These are phyloP conservation scores for Lophura nycthemera DNA, from an alignment of 2,113 vertebrate species.

Conservation along the genomic window DNA sequence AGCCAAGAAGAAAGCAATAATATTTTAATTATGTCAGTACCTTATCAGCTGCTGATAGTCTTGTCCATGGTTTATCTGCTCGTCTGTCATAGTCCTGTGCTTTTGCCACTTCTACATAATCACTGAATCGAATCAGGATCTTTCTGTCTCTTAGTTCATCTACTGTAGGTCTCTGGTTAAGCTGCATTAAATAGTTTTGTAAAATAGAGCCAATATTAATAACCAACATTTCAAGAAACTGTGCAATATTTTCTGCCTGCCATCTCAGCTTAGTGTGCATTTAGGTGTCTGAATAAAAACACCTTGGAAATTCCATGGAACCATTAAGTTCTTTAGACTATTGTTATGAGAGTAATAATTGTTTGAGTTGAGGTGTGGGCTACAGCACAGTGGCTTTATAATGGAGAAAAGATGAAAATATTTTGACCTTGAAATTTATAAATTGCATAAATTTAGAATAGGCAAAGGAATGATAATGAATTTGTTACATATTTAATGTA, in stretches of 20 bases:
- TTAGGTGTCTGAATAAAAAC: neutral
- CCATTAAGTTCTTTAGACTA: neutral
- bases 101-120: constrained; percentile 98
- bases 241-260: neutral
- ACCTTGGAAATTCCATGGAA: neutral
- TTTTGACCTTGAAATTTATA: neutral
- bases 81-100: constrained; percentile 98
- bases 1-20: neutral
- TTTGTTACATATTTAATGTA: neutral
- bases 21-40: constrained; percentile 49
- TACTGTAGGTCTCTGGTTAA: constrained; percentile 96
- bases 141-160: constrained; percentile 96
- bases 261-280: neutral
- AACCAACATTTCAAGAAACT: neutral
- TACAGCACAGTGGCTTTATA: neutral
- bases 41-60: constrained; percentile 96
- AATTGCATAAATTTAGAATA: neutral
- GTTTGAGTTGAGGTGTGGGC: neutral
- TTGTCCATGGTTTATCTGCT: constrained; percentile 97
- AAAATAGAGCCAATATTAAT: neutral
- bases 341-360: neutral
- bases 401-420: neutral
- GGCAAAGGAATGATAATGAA: neutral
- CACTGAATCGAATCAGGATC: constrained; percentile 97
- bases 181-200: constrained; percentile 72